Evolutionary conservation across 2,113 vertebrate genomes (phyloP).

Genomic region (Psephotus haematonotus): DNA sequence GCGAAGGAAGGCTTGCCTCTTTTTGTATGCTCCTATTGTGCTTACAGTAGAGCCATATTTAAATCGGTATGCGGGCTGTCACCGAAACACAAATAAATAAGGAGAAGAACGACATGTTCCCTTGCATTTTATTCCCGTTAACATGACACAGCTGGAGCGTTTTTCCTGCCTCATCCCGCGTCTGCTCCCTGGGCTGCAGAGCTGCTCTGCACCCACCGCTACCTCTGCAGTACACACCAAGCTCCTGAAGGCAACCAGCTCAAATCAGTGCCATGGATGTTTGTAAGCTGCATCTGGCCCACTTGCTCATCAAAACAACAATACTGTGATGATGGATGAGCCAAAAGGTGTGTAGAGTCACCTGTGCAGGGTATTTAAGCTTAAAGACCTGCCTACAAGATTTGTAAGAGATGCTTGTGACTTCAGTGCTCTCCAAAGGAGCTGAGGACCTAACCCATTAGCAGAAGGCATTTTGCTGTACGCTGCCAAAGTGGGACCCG

Average conservation of each 20-base stretch:
- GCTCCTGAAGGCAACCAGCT: background rate
- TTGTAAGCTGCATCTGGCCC: background rate
- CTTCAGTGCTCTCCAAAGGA: background rate
- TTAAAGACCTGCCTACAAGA: background rate
- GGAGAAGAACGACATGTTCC: constrained; percentile 10
- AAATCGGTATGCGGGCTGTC: background rate
- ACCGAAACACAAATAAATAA: constrained; percentile 23
- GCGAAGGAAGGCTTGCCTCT: background rate
- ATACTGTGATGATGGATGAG: background rate
- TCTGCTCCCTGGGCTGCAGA: background rate
- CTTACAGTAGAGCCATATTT: background rate
- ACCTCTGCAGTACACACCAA: background rate
- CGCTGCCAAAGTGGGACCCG: background rate
- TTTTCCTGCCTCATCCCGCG: background rate
- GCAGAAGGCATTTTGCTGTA: background rate
- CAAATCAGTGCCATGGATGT: background rate
- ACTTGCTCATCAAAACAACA: rapidly evolving
- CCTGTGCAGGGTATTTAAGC: rapidly evolving
- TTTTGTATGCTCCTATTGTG: background rate
- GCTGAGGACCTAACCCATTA: background rate
- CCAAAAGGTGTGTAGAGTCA: background rate
- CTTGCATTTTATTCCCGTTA: background rate
- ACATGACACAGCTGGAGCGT: background rate
- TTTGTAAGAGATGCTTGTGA: background rate
- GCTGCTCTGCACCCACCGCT: background rate